Percentiles rank a stretch among this genome's conserved stretches.
Evolutionary conservation across 2,113 vertebrate genomes (phyloP).

Genomic region (Mungos mungo): DNA sequence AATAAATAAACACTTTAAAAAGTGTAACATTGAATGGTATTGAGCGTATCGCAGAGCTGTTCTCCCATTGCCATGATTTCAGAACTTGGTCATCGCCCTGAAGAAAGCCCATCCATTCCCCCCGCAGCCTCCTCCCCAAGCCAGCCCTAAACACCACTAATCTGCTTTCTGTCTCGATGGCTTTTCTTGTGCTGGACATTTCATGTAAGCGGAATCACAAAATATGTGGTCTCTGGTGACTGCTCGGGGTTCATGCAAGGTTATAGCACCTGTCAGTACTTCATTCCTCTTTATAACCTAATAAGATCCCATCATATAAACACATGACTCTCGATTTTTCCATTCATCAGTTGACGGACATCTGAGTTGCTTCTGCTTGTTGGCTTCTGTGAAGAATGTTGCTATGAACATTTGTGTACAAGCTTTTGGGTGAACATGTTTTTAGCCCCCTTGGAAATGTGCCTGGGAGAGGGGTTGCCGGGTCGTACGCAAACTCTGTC

Average conservation of each 20-base stretch:
- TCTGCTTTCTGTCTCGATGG: neutral
- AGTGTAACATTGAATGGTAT: neutral
- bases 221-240: neutral
- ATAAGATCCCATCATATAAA: neutral
- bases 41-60: neutral
- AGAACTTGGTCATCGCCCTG: neutral
- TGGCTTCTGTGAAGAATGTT: neutral
- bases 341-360: neutral
- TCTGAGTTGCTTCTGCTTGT: neutral
- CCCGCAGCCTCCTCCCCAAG: neutral
- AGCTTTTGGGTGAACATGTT: neutral
- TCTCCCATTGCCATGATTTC: neutral
- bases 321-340: neutral
- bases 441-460: neutral
- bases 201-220: neutral
- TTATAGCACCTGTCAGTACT: rapidly evolving
- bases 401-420: neutral
- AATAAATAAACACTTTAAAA: neutral
- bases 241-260: neutral
- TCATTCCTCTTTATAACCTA: neutral
- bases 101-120: neutral
- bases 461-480: neutral
- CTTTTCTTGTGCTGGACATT: neutral
- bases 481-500: neutral
- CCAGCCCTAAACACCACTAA: neutral